Conservation (phyloP, 2,797 vertebrate genomes). For the Galaxias olidus region DNA sequence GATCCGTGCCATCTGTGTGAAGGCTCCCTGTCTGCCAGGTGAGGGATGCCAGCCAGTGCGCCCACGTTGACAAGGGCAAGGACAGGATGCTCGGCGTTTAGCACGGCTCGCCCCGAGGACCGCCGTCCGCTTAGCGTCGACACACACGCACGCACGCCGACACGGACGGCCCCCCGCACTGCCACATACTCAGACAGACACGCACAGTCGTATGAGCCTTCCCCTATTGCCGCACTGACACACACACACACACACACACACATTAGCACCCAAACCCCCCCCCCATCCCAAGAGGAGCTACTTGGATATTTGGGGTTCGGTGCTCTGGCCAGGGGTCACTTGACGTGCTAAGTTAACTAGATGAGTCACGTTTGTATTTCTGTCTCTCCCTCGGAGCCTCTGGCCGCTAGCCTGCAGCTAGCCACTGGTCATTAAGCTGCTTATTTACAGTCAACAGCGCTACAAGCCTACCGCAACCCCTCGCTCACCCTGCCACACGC, state of each 20-base stretch:
- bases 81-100: conserved; percentile 77
- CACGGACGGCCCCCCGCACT: neutral
- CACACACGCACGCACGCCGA: neutral
- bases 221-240: conserved; percentile 18
- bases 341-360: conserved; percentile 53
- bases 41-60: conserved; percentile 90
- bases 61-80: conserved; percentile 88
- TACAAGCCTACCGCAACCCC: conserved; percentile 60
- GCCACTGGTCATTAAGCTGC: conserved; percentile 67
- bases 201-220: too few species aligned
- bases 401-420: conserved; percentile 55
- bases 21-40: conserved; percentile 87
- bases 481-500: conserved; percentile 48
- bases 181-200: conserved; percentile 2
- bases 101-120: conserved; percentile 64
- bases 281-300: neutral
- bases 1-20: conserved; percentile 77
- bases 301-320: conserved; percentile 16
- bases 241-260: conserved; percentile 22
- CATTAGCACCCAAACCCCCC: neutral
- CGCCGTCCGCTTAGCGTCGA: conserved; percentile 36
- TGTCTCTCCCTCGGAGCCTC: conserved; percentile 51
- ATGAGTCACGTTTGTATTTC: conserved; percentile 68
- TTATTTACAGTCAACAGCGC: conserved; percentile 71
- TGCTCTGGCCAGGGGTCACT: conserved; percentile 37